Evolutionary conservation across 1,140 invertebrate genomes (phyloP).

Genomic region (Parapsyche elsis): DNA sequence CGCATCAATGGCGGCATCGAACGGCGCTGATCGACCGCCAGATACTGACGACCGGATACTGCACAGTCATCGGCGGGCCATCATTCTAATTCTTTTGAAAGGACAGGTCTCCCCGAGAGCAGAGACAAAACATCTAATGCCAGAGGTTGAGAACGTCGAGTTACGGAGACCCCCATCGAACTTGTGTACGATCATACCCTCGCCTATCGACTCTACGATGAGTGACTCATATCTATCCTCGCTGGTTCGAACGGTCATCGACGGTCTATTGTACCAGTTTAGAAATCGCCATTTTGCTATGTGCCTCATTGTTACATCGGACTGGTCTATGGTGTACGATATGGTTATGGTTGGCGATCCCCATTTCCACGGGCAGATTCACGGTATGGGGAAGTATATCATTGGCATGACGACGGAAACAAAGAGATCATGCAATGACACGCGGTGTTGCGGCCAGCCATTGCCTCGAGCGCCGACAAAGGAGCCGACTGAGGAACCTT

Average conservation of each 20-base stretch:
- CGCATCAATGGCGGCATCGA: conserved; percentile 52
- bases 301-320: no score
- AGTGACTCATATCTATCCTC: no score
- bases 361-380: conserved; percentile 11
- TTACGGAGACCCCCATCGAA: no score
- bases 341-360: background rate
- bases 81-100: conserved; percentile 54
- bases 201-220: no score
- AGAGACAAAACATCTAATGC: conserved; percentile 30
- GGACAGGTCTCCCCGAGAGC: conserved; percentile 30
- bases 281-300: no score
- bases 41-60: conserved; percentile 12
- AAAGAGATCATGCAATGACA: conserved; percentile 56
- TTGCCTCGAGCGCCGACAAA: conserved; percentile 31
- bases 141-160: background rate
- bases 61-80: conserved; percentile 51
- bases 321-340: background rate
- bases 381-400: conserved; percentile 42
- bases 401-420: conserved; percentile 53
- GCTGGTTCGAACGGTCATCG: no score
- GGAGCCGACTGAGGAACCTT: background rate
- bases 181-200: no score
- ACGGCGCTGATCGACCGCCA: conserved; percentile 38
- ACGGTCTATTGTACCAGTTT: no score
- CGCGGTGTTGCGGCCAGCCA: conserved; percentile 27